Evolutionary conservation across 2,797 vertebrate species (phyloP).

Genomic region (Meriones psammophilus): DNA sequence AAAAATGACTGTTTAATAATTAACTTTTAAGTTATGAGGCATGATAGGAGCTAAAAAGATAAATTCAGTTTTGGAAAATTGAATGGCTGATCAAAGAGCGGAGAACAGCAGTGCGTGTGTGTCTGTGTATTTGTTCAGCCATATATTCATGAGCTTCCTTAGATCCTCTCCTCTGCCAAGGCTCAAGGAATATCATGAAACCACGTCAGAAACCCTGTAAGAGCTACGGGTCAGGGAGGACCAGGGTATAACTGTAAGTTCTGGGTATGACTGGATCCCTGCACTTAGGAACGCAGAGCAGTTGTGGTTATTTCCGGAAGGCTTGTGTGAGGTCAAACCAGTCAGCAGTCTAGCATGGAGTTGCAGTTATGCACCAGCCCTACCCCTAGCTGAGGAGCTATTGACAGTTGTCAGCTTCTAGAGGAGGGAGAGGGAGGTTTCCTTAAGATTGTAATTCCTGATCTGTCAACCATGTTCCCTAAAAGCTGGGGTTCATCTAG

Average conservation of each 20-base stretch:
- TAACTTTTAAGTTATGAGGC: slow-evolving; percentile 83
- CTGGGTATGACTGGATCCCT: background rate
- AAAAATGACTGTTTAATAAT: slow-evolving; percentile 82
- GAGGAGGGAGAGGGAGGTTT: background rate
- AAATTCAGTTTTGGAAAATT: background rate
- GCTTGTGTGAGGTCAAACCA: background rate
- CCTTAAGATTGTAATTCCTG: background rate
- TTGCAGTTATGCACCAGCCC: background rate
- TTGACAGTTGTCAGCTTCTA: background rate
- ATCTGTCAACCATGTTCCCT: too few species aligned
- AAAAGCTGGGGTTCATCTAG: background rate
- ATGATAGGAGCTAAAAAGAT: slow-evolving; percentile 77
- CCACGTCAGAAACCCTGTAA: background rate
- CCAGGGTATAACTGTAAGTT: background rate
- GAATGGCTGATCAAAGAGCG: background rate
- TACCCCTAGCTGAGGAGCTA: background rate
- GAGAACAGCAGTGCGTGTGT: background rate
- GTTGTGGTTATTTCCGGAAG: background rate
- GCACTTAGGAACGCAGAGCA: background rate
- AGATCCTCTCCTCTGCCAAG: background rate
- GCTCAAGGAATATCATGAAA: background rate
- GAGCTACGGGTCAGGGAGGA: background rate
- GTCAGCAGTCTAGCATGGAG: background rate
- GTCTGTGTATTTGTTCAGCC: too few species aligned
- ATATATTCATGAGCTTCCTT: too few species aligned